phyloP scores from a whole-genome alignment of 2,113 vertebrate species.

The Pomatostomus ruficeps region DNA sequence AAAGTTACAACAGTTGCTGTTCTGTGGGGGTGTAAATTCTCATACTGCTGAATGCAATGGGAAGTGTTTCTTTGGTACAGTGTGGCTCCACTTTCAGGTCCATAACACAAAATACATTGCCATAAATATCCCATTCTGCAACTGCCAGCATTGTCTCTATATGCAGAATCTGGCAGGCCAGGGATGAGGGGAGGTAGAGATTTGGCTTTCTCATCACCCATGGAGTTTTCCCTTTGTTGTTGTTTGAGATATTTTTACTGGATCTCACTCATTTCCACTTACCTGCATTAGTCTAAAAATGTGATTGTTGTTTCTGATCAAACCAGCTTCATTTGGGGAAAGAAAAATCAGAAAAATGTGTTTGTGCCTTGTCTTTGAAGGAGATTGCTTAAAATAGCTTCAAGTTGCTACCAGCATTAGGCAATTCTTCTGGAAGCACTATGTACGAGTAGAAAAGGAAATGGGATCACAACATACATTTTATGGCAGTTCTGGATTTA shows the following conservation, averaged over 20 bases:
- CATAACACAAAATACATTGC: neutral
- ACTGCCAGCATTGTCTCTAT: neutral
- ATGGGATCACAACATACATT: constrained; percentile 44
- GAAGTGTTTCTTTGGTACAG: neutral
- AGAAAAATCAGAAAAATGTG: neutral
- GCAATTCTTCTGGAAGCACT: constrained; percentile 18
- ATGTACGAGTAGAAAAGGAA: constrained; percentile 33
- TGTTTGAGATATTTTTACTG: neutral
- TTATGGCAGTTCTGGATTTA: constrained; percentile 31
- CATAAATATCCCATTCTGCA: neutral
- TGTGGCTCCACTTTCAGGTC: neutral
- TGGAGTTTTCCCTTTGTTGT: neutral
- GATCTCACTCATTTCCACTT: neutral
- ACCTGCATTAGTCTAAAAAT: neutral
- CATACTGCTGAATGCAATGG: neutral
- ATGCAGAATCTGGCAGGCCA: neutral
- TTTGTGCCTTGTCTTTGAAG: neutral
- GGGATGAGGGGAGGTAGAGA: neutral
- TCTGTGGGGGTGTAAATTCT: neutral
- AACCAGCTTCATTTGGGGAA: neutral
- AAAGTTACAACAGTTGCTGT: neutral
- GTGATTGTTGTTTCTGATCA: neutral
- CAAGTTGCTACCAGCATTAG: neutral
- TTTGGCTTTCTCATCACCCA: neutral
- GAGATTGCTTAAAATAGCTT: constrained; percentile 1